Conservation (phyloP, 2,888 invertebrate genomes). For the Agrotis exclamationis region DNA sequence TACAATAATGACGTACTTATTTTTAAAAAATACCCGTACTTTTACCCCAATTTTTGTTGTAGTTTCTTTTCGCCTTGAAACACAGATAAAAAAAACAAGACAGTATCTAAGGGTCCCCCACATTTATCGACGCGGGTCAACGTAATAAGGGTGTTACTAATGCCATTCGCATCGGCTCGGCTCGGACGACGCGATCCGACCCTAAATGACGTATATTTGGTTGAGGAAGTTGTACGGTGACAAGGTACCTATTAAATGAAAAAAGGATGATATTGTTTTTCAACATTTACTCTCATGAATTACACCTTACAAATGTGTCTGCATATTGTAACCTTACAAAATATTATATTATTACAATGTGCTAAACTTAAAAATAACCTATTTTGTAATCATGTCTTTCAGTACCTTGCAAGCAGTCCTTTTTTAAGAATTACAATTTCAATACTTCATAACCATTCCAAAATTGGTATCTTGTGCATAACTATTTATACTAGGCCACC, state of each 20-base stretch:
- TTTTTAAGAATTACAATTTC: constrained; percentile 72
- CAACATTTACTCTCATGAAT: constrained; percentile 90
- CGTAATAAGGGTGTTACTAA: too few relatives aligned
- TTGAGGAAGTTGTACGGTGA: background rate
- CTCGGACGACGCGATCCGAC: too few relatives aligned
- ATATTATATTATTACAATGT: constrained; percentile 88
- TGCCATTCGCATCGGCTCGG: too few relatives aligned
- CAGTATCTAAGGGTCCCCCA: too few relatives aligned
- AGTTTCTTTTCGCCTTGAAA: too few relatives aligned
- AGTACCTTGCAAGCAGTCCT: constrained; percentile 88
- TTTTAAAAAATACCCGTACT: too few relatives aligned
- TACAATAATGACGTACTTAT: too few relatives aligned
- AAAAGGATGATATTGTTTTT: constrained; percentile 74
- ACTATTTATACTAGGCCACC: constrained; percentile 78
- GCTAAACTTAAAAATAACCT: constrained; percentile 90
- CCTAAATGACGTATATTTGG: too few relatives aligned
- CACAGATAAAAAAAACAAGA: too few relatives aligned
- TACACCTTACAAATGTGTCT: constrained; percentile 90
- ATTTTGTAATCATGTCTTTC: constrained; percentile 87
- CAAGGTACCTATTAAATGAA: constrained; percentile 48
- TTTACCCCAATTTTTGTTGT: too few relatives aligned
- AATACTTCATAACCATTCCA: constrained; percentile 60
- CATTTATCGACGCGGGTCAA: too few relatives aligned
- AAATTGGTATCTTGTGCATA: constrained; percentile 78
- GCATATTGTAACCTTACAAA: constrained; percentile 90